Conservation (phyloP, 2,113 vertebrate species). For the Falco punctatus region DNA sequence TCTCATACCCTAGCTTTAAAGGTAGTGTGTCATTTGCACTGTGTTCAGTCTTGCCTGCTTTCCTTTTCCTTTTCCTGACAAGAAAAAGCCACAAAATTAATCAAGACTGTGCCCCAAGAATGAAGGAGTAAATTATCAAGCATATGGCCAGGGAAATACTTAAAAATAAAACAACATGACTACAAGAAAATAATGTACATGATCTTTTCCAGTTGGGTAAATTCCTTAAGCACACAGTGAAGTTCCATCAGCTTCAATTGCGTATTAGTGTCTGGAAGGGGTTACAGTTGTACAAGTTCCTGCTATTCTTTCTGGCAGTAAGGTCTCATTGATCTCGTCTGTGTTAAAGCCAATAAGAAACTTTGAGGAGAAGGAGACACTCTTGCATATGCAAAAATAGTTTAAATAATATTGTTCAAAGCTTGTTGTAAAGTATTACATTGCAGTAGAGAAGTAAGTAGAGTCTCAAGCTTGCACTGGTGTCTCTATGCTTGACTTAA, state of each 20-base stretch:
- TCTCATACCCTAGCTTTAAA: background rate
- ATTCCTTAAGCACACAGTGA: background rate
- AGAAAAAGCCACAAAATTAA: background rate
- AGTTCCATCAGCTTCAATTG: background rate
- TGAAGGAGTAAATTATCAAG: background rate
- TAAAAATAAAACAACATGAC: background rate
- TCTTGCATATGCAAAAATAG: background rate
- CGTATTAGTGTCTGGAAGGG: background rate
- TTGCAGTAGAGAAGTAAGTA: background rate
- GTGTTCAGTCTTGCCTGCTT: background rate
- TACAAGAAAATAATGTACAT: background rate
- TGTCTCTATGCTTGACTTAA: conserved; percentile 11
- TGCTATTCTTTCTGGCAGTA: background rate
- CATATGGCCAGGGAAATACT: background rate
- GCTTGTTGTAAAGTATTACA: background rate
- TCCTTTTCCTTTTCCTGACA: no score
- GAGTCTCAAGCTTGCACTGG: background rate
- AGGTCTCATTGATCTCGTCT: background rate
- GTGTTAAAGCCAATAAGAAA: background rate
- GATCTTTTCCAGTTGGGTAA: background rate
- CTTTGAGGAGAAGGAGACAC: background rate
- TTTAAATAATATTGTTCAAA: background rate
- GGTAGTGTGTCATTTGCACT: background rate
- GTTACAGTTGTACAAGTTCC: background rate
- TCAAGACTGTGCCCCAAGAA: background rate